A percentile compares a stretch with the other conserved stretches of the same genome.
Conservation (phyloP, 2,888 invertebrate species). For the Protodeltote pygarga region DNA sequence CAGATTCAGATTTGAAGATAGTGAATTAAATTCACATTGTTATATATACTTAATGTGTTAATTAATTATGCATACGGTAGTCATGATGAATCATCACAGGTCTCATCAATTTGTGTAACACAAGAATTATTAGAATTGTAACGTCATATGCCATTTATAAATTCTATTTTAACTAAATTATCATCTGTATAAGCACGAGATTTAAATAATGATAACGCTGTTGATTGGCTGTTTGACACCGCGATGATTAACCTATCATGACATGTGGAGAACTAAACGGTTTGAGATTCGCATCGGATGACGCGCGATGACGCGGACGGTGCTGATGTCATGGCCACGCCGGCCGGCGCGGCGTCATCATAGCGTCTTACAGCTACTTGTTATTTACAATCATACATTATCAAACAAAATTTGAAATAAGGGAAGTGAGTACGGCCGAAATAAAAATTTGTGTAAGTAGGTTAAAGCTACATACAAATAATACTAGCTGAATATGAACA, state of each 20-base stretch:
- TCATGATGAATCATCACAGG: slow-evolving; percentile 22
- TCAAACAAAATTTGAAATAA: not conserved
- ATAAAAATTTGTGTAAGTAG: too few relatives aligned
- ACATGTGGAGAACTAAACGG: slow-evolving; percentile 62
- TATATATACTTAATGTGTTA: too few relatives aligned
- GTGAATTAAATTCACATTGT: not conserved
- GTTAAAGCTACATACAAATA: too few relatives aligned
- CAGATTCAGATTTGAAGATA: not conserved
- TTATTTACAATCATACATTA: slow-evolving; percentile 32
- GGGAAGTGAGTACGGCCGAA: too few relatives aligned
- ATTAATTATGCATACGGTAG: not conserved
- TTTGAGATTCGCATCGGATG: slow-evolving; percentile 69
- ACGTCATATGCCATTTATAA: slow-evolving; percentile 54
- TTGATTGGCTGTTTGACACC: slow-evolving; percentile 70
- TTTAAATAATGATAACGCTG: slow-evolving; percentile 65
- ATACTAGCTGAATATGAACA: too few relatives aligned
- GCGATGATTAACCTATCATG: slow-evolving; percentile 70
- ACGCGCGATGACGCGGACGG: slow-evolving; percentile 74
- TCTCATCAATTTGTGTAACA: slow-evolving; percentile 34
- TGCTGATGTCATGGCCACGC: slow-evolving; percentile 79
- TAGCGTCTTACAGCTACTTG: slow-evolving; percentile 44
- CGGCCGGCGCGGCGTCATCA: slow-evolving; percentile 65
- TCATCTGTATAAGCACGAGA: slow-evolving; percentile 59
- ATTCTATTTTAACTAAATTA: slow-evolving; percentile 50
- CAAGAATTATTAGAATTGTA: slow-evolving; percentile 39